Evolutionary conservation across 2,113 vertebrate genomes (phyloP).

Genomic region (Ibidorhyncha struthersii): DNA sequence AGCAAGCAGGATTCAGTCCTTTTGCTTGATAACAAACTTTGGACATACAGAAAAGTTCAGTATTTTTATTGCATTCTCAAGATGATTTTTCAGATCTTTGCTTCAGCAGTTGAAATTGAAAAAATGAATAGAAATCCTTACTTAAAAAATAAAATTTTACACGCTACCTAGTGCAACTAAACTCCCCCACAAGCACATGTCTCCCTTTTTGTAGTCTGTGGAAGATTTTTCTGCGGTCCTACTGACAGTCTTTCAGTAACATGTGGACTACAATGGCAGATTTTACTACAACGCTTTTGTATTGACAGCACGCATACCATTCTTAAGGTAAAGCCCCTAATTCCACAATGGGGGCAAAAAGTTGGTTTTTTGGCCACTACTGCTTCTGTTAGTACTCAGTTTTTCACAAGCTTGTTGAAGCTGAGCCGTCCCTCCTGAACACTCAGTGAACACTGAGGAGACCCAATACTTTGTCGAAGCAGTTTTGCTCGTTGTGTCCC

Average conservation of each 20-base stretch:
- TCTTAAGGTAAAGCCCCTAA: neutral
- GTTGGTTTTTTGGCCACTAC: neutral
- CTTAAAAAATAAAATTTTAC: neutral
- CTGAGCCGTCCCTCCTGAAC: neutral
- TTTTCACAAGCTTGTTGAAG: neutral
- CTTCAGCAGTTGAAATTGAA: neutral
- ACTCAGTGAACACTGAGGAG: neutral
- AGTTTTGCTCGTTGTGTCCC: neutral
- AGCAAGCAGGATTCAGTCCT: neutral
- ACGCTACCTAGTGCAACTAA: neutral
- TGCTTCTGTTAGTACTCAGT: neutral
- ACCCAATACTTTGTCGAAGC: neutral
- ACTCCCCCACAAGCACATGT: neutral
- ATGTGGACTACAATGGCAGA: neutral
- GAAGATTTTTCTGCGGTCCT: neutral
- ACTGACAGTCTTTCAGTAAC: neutral
- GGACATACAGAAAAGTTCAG: neutral
- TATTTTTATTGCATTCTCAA: neutral
- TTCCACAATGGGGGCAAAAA: neutral
- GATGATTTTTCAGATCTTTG: neutral
- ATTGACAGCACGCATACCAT: fast-evolving
- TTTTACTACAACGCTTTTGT: neutral
- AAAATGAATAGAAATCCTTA: neutral
- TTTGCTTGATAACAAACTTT: neutral
- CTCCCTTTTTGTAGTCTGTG: neutral